These are phyloP conservation scores for Sarcoramphus papa DNA, from an alignment of 2,797 vertebrate species.

Conservation along the genomic window DNA sequence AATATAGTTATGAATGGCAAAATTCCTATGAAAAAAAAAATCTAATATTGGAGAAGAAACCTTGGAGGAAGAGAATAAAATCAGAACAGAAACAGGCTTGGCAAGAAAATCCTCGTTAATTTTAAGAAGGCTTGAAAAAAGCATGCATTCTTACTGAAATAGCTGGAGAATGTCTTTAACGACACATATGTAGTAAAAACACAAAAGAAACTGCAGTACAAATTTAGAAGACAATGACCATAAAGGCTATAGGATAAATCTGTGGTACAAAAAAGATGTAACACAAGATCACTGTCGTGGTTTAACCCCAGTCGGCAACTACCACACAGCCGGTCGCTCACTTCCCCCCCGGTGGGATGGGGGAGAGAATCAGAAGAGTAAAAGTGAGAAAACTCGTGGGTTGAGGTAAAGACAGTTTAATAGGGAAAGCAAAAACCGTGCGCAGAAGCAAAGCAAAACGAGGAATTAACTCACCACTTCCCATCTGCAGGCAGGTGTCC, in stretches of 20 bases:
- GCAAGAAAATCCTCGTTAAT: neutral
- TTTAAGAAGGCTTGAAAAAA: neutral
- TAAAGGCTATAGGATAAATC: neutral
- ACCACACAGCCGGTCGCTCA: neutral
- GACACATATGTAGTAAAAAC: neutral
- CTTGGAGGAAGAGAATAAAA: neutral
- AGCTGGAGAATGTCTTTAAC: neutral
- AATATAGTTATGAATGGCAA: neutral
- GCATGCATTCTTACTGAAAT: neutral
- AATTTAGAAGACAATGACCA: neutral
- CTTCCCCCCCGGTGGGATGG: neutral
- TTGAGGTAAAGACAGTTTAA: too few relatives aligned
- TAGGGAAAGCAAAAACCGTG: too few relatives aligned
- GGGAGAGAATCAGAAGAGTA: too few relatives aligned
- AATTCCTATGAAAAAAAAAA: neutral
- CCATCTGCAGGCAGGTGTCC: too few relatives aligned
- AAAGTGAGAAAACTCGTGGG: too few relatives aligned
- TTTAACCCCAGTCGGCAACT: neutral
- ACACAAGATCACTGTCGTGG: neutral
- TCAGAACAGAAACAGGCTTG: neutral
- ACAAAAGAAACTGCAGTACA: neutral
- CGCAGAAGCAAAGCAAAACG: too few relatives aligned
- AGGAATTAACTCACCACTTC: too few relatives aligned
- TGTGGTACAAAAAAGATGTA: neutral
- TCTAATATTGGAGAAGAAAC: neutral